Evolutionary conservation across 2,797 vertebrate genomes (phyloP), one percentile per base, ranked within the genome.

Genomic region (Enoplosus armatus): DNA sequence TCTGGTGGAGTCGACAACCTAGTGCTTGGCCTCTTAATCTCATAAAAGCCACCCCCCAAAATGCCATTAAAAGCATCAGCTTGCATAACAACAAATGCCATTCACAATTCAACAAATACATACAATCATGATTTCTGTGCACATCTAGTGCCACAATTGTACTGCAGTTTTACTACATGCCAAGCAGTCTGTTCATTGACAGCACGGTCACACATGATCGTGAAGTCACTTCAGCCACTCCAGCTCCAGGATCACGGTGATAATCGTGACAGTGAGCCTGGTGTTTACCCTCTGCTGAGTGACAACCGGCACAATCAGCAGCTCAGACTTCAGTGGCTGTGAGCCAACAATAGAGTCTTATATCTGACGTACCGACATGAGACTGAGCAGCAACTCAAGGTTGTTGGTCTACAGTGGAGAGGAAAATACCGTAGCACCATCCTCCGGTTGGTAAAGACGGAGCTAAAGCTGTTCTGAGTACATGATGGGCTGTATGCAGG

Each of bases 281-380:
- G 73, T 74, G 72, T 91, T 87, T 63, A 85, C 73, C 64, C 45
- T 75, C 69, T 72, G 67, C 82, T 86, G 87, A 88, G 84, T 88
- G 90, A 90, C 83, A 83, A 85, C 39, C 59, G n/a, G 59, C 70
- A 72, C 80, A 51, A 84, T 89, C 86, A 85, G 86, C 86, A 74
- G 75, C 75, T 85, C 79, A 43, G 72, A 51, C 51, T 24, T 15
- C 3, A 22, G 54, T 60, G 84, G 76, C 83, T 58, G 3, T 0
- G 37, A 84, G 84, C 79, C 85, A 88, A 29, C 65, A 45, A 31
- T 18, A 22, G 24, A 67, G 75, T 35, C 45, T 59, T 11, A 59
- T 27, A 64, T 45, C 37, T 2, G 84, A 84, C 29, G 20, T 27
- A 16, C 43, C 63, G 31, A 76, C 58, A 60, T 29, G 50, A 77